Base-by-base conservation (phyloP, 1,140 invertebrate genomes). In the Hydropsyche tenuis region DNA sequence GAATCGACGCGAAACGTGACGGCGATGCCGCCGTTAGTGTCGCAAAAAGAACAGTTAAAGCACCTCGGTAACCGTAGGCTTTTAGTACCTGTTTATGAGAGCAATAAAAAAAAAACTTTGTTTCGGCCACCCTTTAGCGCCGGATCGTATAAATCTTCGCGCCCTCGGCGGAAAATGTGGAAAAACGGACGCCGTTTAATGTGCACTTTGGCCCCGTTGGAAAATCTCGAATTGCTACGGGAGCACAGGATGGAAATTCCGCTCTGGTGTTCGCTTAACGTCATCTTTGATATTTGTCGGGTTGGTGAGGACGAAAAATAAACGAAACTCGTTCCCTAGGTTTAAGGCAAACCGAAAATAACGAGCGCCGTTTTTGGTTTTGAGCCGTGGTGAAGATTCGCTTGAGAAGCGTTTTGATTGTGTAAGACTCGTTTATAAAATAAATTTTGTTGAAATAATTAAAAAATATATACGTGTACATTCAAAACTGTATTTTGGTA, bases 11-110 rank as follows among this genome's bases (percentile, higher is more conserved):
- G 48, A 53, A 53, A 53, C n/a, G 48, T 9, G n/a, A 20, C 20
- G 14, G 48, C 48, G 48, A n/a, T 46, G n/a, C 48, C 3, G 9
- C 30, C 3, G 30, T 37, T 37, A 37, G 30, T 53, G 48, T 53
- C 48, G 48, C 48, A 53, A 53, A 53, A 53, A 53, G 48, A 53
- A 53, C 23, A 22, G 23, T 18, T 63, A 42, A 63, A 63, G 16
- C 25, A 63, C 30, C 30, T 63, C 16, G 60, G 45, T 12, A 63
- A 42, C 60, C 22, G 37, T 66, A 45, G 23, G 65, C 43, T 48
- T 68, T 68, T 68, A 68, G 65, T 68, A 68, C 65, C 65, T 68
- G 65, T 68, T 68, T 68, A 68, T 68, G 65, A 48, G 65, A 20
- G 45, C 42, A 68, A 68, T 68, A 68, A 68, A 68, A 68, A 48